Conservation (phyloP, 1,140 invertebrate genomes). For the Oedothorax gibbosus region DNA sequence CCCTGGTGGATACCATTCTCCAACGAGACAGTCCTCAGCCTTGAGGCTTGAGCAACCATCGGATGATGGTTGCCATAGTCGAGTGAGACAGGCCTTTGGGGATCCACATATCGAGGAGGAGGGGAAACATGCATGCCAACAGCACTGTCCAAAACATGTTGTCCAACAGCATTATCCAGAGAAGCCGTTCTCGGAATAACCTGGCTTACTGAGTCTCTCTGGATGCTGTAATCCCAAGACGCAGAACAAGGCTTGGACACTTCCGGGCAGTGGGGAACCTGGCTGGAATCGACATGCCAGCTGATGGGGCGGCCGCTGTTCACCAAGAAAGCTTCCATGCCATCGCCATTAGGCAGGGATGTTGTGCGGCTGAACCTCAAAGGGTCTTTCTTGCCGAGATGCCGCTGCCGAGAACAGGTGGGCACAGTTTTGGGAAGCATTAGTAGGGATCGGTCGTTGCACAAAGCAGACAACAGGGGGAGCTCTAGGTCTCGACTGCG, state of each 20-base stretch:
- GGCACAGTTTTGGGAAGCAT: slow-evolving; percentile 63
- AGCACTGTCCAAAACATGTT: not conserved
- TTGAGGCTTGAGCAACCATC: not conserved
- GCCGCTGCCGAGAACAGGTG: slow-evolving; percentile 59
- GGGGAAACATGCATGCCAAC: not conserved
- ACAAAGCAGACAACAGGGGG: slow-evolving; percentile 87
- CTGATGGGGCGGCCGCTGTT: slow-evolving; percentile 46
- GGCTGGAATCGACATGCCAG: slow-evolving; percentile 51
- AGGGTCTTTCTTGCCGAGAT: slow-evolving; percentile 45
- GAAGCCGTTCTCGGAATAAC: not conserved
- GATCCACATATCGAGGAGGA: not conserved
- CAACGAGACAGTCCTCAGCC: not conserved
- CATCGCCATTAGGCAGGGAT: slow-evolving; percentile 42
- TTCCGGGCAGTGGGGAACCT: slow-evolving; percentile 24
- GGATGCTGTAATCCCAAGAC: slow-evolving; percentile 42
- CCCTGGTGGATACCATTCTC: not conserved
- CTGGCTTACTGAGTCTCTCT: not conserved
- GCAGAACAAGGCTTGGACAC: slow-evolving; percentile 30
- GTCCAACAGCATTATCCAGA: not conserved
- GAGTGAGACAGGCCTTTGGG: too few relatives aligned
- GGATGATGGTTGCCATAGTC: not conserved
- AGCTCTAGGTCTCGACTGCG: slow-evolving; percentile 88
- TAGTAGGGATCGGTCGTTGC: slow-evolving; percentile 81
- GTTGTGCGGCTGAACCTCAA: slow-evolving; percentile 35
- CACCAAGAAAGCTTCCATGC: not conserved